A percentile compares a stretch with the other conserved stretches of the same genome.
Conservation (phyloP, 2,888 invertebrate species). For the Ommatoiulus sabulosus region DNA sequence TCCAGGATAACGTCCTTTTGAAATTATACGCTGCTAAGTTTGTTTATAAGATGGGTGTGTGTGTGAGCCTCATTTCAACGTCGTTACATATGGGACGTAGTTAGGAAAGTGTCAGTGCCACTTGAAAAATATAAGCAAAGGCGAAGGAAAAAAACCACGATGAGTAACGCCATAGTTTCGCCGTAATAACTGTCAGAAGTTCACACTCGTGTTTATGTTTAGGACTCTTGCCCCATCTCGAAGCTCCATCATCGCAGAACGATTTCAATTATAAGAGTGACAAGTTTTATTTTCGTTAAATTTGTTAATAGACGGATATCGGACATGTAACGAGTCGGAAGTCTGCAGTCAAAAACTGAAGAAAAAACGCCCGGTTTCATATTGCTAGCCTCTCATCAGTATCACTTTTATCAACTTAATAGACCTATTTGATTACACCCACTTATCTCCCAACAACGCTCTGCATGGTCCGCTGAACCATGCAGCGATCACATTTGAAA, state of each 20-base stretch:
- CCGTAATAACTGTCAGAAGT: not conserved
- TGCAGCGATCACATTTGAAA: not conserved
- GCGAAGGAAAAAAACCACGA: not conserved
- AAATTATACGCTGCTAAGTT: not conserved
- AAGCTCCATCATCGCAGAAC: not conserved
- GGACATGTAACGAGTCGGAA: not conserved
- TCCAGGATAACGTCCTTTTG: not conserved
- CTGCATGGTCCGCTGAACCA: not conserved
- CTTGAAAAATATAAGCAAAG: conserved; percentile 31
- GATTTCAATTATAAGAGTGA: not conserved
- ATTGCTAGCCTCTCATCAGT: conserved; percentile 1
- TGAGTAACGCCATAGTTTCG: conserved; percentile 8
- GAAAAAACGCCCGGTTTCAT: not conserved
- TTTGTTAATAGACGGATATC: conserved; percentile 3
- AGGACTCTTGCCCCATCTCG: not conserved
- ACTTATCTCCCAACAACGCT: not conserved
- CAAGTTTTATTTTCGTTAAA: conserved; percentile 1
- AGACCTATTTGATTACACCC: conserved; percentile 16
- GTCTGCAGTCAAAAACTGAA: not conserved
- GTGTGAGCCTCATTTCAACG: not conserved
- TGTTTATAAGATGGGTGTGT: not conserved
- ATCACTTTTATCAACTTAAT: not conserved
- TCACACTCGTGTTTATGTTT: conserved; percentile 18
- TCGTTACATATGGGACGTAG: not conserved
- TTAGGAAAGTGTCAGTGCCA: conserved; percentile 6